Conservation (phyloP, 1,140 invertebrate species). For the Drosophila insularis region DNA sequence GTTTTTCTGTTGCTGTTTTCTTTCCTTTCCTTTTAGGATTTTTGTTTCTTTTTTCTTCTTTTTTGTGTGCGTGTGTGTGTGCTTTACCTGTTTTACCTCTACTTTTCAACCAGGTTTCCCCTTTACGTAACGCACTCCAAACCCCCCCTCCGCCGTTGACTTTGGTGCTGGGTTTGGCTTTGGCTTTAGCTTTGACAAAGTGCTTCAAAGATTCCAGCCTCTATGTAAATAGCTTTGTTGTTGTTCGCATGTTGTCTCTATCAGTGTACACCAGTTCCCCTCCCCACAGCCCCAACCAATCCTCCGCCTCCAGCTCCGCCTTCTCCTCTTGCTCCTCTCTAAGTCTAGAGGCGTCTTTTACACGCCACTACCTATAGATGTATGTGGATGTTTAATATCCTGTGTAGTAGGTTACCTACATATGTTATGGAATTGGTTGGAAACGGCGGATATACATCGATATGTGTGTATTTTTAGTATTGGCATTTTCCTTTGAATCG, state of each 20-base stretch:
- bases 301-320: background rate
- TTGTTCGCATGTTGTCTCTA: constrained; percentile 28
- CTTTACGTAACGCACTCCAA: background rate
- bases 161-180: constrained; percentile 11
- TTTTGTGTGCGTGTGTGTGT: background rate
- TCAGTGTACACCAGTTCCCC: background rate
- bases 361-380: background rate
- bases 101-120: background rate
- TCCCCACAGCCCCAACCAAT: too few relatives aligned
- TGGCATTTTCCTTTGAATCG: constrained; percentile 51
- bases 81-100: background rate
- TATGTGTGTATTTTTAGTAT: constrained; percentile 60
- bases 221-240: constrained; percentile 48
- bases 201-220: constrained; percentile 44
- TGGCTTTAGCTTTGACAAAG: constrained; percentile 26
- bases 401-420: background rate
- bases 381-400: constrained; percentile 3
- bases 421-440: constrained; percentile 17
- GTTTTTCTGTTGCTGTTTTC: background rate
- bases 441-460: constrained; percentile 34
- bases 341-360: background rate
- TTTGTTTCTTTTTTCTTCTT: background rate
- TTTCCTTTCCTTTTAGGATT: background rate
- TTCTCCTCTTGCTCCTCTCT: background rate
- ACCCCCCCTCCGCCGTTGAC: background rate